These are phyloP conservation scores for Drosophila merina DNA, from an alignment of 2,888 invertebrate species.

Conservation along the genomic window DNA sequence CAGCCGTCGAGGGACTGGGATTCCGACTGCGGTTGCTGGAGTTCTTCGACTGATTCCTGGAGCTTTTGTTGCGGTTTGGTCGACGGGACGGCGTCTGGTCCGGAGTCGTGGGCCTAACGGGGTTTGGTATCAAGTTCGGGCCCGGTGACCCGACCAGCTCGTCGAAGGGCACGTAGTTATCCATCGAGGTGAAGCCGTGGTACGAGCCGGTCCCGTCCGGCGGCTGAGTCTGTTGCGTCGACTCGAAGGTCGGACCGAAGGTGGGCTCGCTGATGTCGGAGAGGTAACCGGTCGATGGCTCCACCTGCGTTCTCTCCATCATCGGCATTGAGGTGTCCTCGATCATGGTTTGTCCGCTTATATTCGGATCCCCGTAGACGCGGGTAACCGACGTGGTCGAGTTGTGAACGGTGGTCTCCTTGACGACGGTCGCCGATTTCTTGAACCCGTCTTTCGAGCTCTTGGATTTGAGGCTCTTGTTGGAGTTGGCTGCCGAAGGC, in stretches of 20 bases:
- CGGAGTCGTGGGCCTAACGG: not conserved
- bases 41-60: not conserved
- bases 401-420: constrained; percentile 10
- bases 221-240: constrained; percentile 8
- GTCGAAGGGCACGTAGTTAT: constrained; percentile 55
- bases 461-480: not conserved
- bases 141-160: constrained; percentile 17
- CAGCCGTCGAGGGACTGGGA: not conserved
- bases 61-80: not conserved
- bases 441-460: not conserved
- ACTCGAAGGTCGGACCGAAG: constrained; percentile 27
- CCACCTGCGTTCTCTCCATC: not conserved
- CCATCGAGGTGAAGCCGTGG: constrained; percentile 56
- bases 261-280: constrained; percentile 28
- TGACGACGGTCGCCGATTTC: not conserved
- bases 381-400: constrained; percentile 28
- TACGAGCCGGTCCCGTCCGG: constrained; percentile 3
- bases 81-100: not conserved
- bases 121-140: not conserved
- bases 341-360: not conserved
- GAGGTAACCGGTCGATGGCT: constrained; percentile 9
- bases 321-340: constrained; percentile 18
- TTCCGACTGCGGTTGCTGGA: not conserved
- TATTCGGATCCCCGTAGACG: not conserved
- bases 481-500: not conserved